Conservation (phyloP, 1,140 invertebrate species). For the Hyles euphorbiae region DNA sequence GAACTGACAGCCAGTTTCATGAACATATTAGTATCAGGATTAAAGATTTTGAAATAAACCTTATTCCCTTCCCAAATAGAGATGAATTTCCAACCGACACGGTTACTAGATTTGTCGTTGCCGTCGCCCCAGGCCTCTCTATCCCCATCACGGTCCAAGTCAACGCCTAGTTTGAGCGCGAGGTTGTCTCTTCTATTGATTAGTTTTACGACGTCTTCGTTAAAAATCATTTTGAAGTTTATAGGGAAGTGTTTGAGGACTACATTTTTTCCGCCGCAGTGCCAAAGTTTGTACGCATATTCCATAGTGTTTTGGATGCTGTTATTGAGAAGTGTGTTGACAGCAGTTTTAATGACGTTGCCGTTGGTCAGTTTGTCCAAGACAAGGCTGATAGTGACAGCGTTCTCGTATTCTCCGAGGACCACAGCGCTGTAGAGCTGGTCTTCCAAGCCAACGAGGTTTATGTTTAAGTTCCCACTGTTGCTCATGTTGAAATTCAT, state of each 20-base stretch:
- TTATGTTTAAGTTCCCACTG: no score
- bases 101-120: conserved; percentile 3
- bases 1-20: conserved; percentile 21
- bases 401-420: background rate
- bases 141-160: conserved; percentile 13
- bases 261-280: conserved; percentile 14
- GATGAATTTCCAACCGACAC: conserved; percentile 24
- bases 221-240: conserved; percentile 22
- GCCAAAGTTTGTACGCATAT: conserved; percentile 28
- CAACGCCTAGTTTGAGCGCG: conserved; percentile 22
- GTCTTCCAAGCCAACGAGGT: no score
- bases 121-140: conserved; percentile 11
- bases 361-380: background rate
- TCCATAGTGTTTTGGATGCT: conserved; percentile 15
- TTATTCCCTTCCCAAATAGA: conserved; percentile 20
- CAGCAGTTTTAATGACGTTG: conserved; percentile 12
- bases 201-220: conserved; percentile 21
- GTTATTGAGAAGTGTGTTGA: conserved; percentile 16
- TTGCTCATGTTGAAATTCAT: no score
- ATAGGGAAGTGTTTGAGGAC: conserved; percentile 24
- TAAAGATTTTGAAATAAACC: conserved; percentile 27
- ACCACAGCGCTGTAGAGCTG: conserved; percentile 3
- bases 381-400: background rate
- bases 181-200: conserved; percentile 19
- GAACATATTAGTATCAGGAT: conserved; percentile 12